These are phyloP conservation scores for Chaenogobius annularis DNA, from an alignment of 2,113 vertebrate species.

Conservation along the genomic window DNA sequence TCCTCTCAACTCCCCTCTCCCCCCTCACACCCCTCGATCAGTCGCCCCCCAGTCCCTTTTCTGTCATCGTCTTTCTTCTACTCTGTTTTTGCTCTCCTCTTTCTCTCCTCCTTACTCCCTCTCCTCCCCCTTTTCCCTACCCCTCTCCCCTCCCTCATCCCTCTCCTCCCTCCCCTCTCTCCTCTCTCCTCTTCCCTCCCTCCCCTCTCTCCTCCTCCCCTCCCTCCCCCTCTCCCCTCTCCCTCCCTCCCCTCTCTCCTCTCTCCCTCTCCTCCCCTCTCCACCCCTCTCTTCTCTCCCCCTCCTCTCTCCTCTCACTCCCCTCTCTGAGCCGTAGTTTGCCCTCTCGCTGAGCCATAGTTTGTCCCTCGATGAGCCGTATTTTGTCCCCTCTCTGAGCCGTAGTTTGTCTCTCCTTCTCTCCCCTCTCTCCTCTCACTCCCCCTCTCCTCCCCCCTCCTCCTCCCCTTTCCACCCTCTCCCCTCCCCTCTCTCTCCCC, in stretches of 20 bases:
- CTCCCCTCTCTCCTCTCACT: too few species aligned
- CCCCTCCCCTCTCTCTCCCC: background rate
- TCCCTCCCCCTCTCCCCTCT: background rate
- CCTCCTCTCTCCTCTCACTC: too few species aligned
- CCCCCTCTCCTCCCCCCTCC: background rate
- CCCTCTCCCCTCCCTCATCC: too few species aligned
- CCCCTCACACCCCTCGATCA: too few species aligned
- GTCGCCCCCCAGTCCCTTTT: too few species aligned
- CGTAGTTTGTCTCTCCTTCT: constrained; percentile 68
- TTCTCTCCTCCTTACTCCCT: too few species aligned
- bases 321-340: too few species aligned
- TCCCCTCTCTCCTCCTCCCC: background rate
- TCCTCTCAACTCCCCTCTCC: background rate
- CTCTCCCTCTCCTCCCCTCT: background rate
- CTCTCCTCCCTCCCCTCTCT: background rate
- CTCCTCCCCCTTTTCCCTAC: too few species aligned
- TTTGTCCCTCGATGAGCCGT: too few species aligned
- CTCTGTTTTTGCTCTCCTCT: too few species aligned
- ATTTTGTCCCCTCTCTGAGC: background rate
- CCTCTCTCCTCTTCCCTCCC: background rate
- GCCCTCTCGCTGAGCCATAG: too few species aligned
- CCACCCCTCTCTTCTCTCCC: background rate
- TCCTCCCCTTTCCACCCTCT: background rate
- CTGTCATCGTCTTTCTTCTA: too few species aligned
- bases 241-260: background rate